A percentile compares a stretch with the other conserved stretches of the same genome.
These are phyloP conservation scores for Apodemus agrarius DNA, from an alignment of 2,797 vertebrate species.

Conservation along the genomic window DNA sequence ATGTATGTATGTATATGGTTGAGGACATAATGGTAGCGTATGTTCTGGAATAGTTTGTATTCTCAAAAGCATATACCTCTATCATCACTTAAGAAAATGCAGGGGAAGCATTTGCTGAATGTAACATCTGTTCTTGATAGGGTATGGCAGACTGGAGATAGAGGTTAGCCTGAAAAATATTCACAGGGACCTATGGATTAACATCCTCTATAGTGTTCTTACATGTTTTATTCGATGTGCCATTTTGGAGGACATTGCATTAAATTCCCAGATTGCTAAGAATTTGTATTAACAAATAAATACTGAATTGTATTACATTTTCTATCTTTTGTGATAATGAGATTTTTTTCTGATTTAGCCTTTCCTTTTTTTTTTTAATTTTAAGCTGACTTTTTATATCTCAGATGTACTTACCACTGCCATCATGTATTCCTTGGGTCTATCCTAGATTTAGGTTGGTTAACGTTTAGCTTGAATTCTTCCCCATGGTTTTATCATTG, in stretches of 20 bases:
- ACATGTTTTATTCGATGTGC: neutral
- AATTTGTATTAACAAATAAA: neutral
- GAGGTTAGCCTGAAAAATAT: neutral
- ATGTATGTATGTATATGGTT: neutral
- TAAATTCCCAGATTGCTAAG: neutral
- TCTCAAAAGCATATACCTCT: constrained; percentile 17
- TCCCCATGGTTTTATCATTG: neutral
- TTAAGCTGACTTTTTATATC: constrained; percentile 21
- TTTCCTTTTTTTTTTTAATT: constrained; percentile 41
- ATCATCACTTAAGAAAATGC: neutral
- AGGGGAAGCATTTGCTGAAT: neutral
- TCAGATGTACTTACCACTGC: neutral
- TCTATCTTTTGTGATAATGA: neutral
- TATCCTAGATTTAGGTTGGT: constrained; percentile 14
- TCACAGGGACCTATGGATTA: neutral
- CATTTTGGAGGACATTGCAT: neutral
- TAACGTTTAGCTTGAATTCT: constrained; percentile 32
- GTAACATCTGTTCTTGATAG: neutral
- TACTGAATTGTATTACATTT: constrained; percentile 14
- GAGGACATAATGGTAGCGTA: neutral
- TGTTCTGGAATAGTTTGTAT: neutral
- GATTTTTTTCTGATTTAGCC: neutral
- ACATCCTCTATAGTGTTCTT: neutral
- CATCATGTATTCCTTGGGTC: neutral
- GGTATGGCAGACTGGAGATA: neutral